Evolutionary conservation across 2,888 invertebrate species (phyloP), one percentile per base, ranked within the genome.

Genomic region (Tenthredo scrophulariae): DNA sequence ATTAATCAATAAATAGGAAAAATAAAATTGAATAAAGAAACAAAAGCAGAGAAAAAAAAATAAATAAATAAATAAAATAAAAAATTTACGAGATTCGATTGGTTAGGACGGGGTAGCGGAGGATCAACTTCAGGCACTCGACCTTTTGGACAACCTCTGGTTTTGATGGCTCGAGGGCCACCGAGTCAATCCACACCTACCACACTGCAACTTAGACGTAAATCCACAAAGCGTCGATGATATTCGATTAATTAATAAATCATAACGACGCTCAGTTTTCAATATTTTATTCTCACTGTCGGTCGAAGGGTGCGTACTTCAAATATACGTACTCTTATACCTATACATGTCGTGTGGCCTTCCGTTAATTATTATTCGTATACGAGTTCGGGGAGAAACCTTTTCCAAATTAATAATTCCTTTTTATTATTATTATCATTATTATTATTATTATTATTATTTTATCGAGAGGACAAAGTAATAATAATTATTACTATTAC

Each of bases 141-240:
- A 93, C 96, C 97, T 87, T 97, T 97, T 92, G 97, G 97, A 92
- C 97, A 97, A 93, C 97, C 97, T 86, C 94, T 97, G 93, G 96
- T 97, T 95, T 95, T 94, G 87, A 92, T 93, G 89, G 89, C 90
- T 84, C 89, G 89, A 86, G 89, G 89, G 87, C 89, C 90, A 86
- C 91, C 91, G 85, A 90, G 89, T 85, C 89, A 90, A 84, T 88
- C 89, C 84, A 85, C 87, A 85, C 87, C 86, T 83, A 86, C 89
- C 84, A 82, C 87, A 77, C 84, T 88, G 84, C 90, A 89, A 84
- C 90, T 89, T 87, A 90, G 91, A 85, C 89, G 89, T 96, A 93
- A 92, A 83, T 80, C 80, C 22, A 80, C 80, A 7, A 83, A 33
- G n/a, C 83, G 83, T 29, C 67, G 83, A 83, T 83, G 83, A 83